Percentiles rank a stretch among this genome's conserved stretches.
Conservation (phyloP, 1,140 invertebrate genomes). For the Papilio aristodemus region DNA sequence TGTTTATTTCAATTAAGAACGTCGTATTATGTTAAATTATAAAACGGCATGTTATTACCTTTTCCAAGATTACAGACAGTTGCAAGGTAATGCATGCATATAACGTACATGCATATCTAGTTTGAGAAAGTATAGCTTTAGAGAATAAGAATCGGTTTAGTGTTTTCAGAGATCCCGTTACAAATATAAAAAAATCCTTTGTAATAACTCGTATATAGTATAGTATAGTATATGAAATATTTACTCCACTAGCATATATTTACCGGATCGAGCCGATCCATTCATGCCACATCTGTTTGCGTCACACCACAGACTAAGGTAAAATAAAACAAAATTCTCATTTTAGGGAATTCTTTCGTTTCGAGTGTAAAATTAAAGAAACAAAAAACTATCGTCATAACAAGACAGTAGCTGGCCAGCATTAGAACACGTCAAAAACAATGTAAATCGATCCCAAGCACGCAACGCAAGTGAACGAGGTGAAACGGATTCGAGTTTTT, state of each 20-base stretch:
- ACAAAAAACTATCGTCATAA: constrained; percentile 45
- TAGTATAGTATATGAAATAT: too few relatives aligned
- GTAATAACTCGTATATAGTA: too few relatives aligned
- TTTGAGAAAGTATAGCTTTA: too few relatives aligned
- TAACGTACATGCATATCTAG: too few relatives aligned
- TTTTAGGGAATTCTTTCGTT: constrained; percentile 11
- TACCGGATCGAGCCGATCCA: background rate
- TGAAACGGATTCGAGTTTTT: constrained; percentile 38
- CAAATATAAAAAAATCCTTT: too few relatives aligned
- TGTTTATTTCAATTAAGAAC: too few relatives aligned
- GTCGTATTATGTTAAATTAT: too few relatives aligned
- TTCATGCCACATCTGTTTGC: background rate
- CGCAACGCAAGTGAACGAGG: constrained; percentile 52
- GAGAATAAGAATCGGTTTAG: too few relatives aligned
- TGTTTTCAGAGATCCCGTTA: too few relatives aligned
- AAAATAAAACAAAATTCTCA: background rate
- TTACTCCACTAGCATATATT: background rate
- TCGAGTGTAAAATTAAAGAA: background rate
- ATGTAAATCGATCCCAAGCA: constrained; percentile 68
- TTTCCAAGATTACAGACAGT: too few relatives aligned
- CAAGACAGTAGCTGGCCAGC: constrained; percentile 63
- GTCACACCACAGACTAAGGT: background rate
- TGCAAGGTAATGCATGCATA: too few relatives aligned
- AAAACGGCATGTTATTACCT: too few relatives aligned
- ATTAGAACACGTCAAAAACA: constrained; percentile 59